Conservation (phyloP, 2,113 vertebrate genomes). For the Tragulus kanchil region DNA sequence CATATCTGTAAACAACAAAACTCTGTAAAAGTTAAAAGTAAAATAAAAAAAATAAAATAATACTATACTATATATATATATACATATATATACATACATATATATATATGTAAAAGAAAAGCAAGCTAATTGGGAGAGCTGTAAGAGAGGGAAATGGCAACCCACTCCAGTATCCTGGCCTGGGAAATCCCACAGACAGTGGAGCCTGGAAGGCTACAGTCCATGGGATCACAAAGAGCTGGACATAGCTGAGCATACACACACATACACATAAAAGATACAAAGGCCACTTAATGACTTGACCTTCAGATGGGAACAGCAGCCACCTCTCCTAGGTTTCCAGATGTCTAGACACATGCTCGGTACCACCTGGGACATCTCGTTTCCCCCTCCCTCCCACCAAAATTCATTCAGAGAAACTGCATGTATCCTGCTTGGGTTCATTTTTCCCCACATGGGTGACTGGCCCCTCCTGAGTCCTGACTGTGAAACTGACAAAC, state of each 20-base stretch:
- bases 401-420: neutral
- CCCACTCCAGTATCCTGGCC: too few species aligned
- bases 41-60: too few species aligned
- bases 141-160: too few species aligned
- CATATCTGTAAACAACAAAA: too few species aligned
- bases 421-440: neutral
- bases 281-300: neutral
- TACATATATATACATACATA: too few species aligned
- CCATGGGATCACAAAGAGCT: too few species aligned
- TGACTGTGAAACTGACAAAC: neutral
- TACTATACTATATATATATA: too few species aligned
- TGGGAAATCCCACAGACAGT: too few species aligned
- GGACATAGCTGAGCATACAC: too few species aligned
- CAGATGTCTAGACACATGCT: neutral
- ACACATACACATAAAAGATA: neutral
- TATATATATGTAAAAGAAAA: neutral
- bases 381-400: rapidly evolving
- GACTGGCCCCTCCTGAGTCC: neutral
- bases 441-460: neutral
- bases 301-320: neutral
- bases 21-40: too few species aligned
- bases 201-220: too few species aligned
- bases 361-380: neutral
- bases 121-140: neutral
- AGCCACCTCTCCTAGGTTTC: neutral